Conservation (phyloP, 1,140 invertebrate species). For the Leguminivora glycinivorella region DNA sequence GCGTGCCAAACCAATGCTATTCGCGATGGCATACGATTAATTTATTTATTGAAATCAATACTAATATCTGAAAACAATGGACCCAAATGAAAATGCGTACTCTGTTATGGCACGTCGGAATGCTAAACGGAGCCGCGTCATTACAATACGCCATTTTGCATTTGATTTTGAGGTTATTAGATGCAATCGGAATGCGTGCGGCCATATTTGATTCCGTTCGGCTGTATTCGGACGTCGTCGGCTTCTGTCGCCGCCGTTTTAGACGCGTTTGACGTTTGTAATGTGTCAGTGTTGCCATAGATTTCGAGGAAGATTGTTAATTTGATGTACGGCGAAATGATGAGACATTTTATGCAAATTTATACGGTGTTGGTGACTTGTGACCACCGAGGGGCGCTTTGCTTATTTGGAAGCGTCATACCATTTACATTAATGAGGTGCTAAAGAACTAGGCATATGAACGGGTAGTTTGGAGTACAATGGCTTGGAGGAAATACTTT, state of each 20-base stretch:
- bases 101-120: constrained; percentile 74
- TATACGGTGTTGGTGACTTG: constrained; percentile 29
- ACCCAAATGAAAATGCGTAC: constrained; percentile 76
- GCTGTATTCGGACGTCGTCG: constrained; percentile 61
- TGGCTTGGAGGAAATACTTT: neutral
- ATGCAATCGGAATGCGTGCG: constrained; percentile 74
- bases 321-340: constrained; percentile 40
- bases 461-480: neutral
- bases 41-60: constrained; percentile 78
- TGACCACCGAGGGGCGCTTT: neutral
- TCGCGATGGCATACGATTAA: constrained; percentile 71
- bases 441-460: neutral
- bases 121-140: constrained; percentile 73
- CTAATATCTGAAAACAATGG: constrained; percentile 77
- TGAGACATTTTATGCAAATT: constrained; percentile 36
- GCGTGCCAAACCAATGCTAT: constrained; percentile 75
- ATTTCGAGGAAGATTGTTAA: constrained; percentile 63
- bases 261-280: constrained; percentile 63
- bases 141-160: constrained; percentile 76
- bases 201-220: constrained; percentile 65
- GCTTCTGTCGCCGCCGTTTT: constrained; percentile 49
- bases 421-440: constrained; percentile 14
- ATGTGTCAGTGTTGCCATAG: constrained; percentile 47
- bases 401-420: constrained; percentile 20
- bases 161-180: constrained; percentile 77